Conservation (phyloP, 2,888 invertebrate species). For the Beris chalybata region DNA sequence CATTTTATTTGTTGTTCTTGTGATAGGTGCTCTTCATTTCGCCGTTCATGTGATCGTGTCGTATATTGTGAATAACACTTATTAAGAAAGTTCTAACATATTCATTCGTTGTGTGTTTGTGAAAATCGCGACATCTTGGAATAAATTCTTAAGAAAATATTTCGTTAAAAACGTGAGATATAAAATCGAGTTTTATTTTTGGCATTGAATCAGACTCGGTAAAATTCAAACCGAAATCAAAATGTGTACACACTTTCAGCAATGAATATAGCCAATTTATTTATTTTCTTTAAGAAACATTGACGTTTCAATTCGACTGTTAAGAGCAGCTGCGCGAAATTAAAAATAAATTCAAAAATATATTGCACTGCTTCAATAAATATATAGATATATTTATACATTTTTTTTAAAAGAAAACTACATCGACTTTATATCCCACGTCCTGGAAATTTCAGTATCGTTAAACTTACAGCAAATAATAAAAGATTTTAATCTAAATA, state of each 20-base stretch:
- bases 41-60: no score
- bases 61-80: no score
- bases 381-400: not conserved
- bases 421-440: not conserved
- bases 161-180: slow-evolving; percentile 2
- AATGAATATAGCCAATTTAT: slow-evolving; percentile 1
- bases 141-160: no score
- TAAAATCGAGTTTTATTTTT: slow-evolving; percentile 32
- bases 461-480: not conserved
- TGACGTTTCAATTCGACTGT: slow-evolving; percentile 13
- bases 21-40: no score
- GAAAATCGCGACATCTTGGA: no score
- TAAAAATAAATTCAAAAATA: not conserved
- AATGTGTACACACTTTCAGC: not conserved
- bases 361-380: not conserved
- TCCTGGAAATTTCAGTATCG: not conserved
- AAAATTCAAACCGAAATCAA: slow-evolving; percentile 27
- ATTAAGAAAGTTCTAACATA: no score
- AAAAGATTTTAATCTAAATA: slow-evolving; percentile 4
- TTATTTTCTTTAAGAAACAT: slow-evolving; percentile 25
- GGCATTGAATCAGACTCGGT: slow-evolving; percentile 23
- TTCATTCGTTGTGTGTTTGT: no score
- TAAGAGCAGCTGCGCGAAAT: not conserved
- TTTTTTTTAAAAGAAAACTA: not conserved
- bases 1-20: no score